Evolutionary conservation across 2,888 invertebrate genomes (phyloP).

Genomic region (Synergus gifuensis): DNA sequence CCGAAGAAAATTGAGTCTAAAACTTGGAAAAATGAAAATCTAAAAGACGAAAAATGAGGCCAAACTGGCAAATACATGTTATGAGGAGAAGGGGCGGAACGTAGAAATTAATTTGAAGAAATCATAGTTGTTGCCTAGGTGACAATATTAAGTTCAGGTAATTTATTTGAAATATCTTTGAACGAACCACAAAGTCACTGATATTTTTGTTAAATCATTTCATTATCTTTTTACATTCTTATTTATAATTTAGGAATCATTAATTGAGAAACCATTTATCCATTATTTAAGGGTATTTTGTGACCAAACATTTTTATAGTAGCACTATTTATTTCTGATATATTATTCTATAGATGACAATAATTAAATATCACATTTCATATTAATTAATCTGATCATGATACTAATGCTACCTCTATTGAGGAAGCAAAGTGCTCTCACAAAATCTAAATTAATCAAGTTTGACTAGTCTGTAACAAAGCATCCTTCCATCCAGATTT

Average conservation of each 20-base stretch:
- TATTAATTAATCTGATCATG: too few relatives aligned
- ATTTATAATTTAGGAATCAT: neutral
- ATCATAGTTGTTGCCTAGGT: neutral
- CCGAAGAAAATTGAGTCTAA: neutral
- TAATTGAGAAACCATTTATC: neutral
- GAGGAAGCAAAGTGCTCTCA: too few relatives aligned
- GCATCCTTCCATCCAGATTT: too few relatives aligned
- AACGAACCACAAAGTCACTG: conserved; percentile 19
- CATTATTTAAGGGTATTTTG: neutral
- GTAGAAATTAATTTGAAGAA: neutral
- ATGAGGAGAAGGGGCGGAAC: neutral
- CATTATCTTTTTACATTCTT: neutral
- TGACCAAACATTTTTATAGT: neutral
- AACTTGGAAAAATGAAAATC: neutral
- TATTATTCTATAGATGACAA: too few relatives aligned
- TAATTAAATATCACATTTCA: too few relatives aligned
- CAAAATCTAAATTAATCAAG: too few relatives aligned
- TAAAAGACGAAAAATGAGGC: conserved; percentile 6
- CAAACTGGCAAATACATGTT: neutral
- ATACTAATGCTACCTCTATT: too few relatives aligned
- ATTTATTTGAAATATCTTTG: conserved; percentile 7
- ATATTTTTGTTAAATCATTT: neutral
- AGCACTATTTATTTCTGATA: too few relatives aligned
- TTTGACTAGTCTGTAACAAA: too few relatives aligned
- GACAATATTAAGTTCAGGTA: conserved; percentile 18